Percentiles rank a stretch among this genome's conserved stretches.
These are phyloP conservation scores for Pseudococcus viburni DNA, from an alignment of 2,888 invertebrate species.

Conservation along the genomic window DNA sequence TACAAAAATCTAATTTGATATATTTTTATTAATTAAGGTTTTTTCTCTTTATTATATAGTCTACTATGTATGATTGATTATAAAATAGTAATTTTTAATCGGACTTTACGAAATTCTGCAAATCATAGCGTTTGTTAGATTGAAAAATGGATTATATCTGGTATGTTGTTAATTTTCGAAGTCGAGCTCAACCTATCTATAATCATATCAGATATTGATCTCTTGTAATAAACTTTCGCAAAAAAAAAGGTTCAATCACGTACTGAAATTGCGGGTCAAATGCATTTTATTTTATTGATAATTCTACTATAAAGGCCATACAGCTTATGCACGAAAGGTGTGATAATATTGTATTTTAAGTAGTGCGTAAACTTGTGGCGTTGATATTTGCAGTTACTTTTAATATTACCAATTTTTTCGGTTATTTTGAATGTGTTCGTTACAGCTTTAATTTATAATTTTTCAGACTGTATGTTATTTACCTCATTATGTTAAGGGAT, in stretches of 20 bases:
- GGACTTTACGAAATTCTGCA: not conserved
- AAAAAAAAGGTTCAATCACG: slow-evolving; percentile 7
- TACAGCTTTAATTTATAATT: slow-evolving; percentile 64
- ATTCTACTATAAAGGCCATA: slow-evolving; percentile 8
- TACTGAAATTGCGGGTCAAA: slow-evolving; percentile 36
- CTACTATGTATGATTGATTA: slow-evolving; percentile 11
- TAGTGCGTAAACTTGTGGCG: slow-evolving; percentile 33
- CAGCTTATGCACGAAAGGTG: slow-evolving; percentile 59
- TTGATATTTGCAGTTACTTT: slow-evolving; percentile 58
- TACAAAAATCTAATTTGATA: not conserved
- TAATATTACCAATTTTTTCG: slow-evolving; percentile 61
- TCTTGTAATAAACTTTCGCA: slow-evolving; percentile 35
- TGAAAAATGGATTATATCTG: not conserved
- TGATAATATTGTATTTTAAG: slow-evolving; percentile 63
- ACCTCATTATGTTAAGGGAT: slow-evolving; percentile 56
- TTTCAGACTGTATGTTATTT: slow-evolving; percentile 38
- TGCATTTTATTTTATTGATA: slow-evolving; percentile 54
- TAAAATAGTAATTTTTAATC: slow-evolving; percentile 10
- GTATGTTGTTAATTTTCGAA: slow-evolving; percentile 17
- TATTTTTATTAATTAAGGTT: not conserved
- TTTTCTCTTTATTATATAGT: not conserved
- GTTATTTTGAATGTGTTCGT: slow-evolving; percentile 64
- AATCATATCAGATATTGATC: slow-evolving; percentile 8
- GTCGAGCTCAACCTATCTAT: slow-evolving; percentile 42
- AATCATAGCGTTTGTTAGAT: not conserved